Evolutionary conservation across 2,113 vertebrate species (phyloP), one percentile per base, ranked within the genome.

Genomic region (Mohoua ochrocephala): DNA sequence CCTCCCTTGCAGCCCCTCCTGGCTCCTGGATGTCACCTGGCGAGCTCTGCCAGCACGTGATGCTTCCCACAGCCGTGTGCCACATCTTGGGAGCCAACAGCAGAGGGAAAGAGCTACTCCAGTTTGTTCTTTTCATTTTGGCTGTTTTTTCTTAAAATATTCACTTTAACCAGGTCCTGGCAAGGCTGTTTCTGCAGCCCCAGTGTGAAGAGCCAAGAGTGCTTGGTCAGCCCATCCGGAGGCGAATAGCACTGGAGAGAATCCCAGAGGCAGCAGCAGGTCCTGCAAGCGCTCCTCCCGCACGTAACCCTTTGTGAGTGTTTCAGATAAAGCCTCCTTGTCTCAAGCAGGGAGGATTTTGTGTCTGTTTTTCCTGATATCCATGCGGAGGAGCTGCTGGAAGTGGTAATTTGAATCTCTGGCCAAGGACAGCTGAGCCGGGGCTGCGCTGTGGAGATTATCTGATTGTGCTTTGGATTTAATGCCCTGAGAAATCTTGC

Each of bases 401-500:
- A 64, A 87, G 74, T 39, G 45, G 60, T 53, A 56, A 79, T 83
- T 78, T 33, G 69, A 91, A 11, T 76, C 91, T 65, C 70, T 69
- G 77, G 27, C 61, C n/a, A 16, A 57, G 84, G 71, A 49, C 49
- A 73, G 93, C 77, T 79, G 87, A 89, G 81, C 87, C 2, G 3
- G 63, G 39, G 83, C 73, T 63, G 56, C 0, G 1, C 19, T 3
- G 2, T 63, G 76, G 64, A 53, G 93, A 79, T 94, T 27, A 76
- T 93, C 84, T 85, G 80, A n/a, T 33, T 68, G 57, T 76, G 81
- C 65, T 84, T 81, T 64, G 87, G 78, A 65, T 96, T 93, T 89
- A 87, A 65, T 85, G n/a, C 74, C 49, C 67, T 64, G 74, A 56
- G 84, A 82, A 89, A 33, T 33, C 89, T 57, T 73, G 82, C 37